A percentile compares a stretch with the other conserved stretches of the same genome.
phyloP scores from a whole-genome alignment of 64 coral and sea anemone genomes.

The Orbicella faveolata region DNA sequence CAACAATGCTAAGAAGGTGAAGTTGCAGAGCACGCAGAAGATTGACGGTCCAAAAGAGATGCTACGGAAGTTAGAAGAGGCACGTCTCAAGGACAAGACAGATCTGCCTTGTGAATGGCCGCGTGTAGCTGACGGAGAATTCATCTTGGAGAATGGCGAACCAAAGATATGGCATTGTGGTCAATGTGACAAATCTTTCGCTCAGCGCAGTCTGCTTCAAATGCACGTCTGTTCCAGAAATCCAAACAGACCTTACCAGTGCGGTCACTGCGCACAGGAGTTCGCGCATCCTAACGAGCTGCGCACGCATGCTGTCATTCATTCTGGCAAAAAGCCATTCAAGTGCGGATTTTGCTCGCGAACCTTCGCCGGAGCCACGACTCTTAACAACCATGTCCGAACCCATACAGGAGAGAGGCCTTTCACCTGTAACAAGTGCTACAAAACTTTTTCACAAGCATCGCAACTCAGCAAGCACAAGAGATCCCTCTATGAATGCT shows the following conservation, averaged over 20 bases:
- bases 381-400: conserved; percentile 68
- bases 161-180: conserved; percentile 58
- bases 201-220: conserved; percentile 49
- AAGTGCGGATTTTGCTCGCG: conserved; percentile 72
- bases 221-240: conserved; percentile 49
- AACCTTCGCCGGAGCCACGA: conserved; percentile 63
- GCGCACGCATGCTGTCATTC: conserved; percentile 53
- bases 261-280: conserved; percentile 48
- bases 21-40: not conserved
- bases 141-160: conserved; percentile 41
- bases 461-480: conserved; percentile 62
- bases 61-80: not conserved
- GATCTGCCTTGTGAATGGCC: conserved; percentile 17
- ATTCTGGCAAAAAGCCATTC: conserved; percentile 65
- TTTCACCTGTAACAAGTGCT: conserved; percentile 58
- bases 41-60: conserved; percentile 10
- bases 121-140: conserved; percentile 26
- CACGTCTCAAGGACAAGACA: not conserved
- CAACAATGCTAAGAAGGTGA: not conserved
- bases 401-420: conserved; percentile 71
- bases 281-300: conserved; percentile 65
- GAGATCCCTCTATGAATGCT: conserved; percentile 41
- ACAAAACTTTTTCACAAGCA: conserved; percentile 64
- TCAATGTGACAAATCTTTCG: conserved; percentile 60
- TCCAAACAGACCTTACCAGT: conserved; percentile 63